Conservation (phyloP, 2,797 vertebrate genomes). For the Sebastes vulpes region DNA sequence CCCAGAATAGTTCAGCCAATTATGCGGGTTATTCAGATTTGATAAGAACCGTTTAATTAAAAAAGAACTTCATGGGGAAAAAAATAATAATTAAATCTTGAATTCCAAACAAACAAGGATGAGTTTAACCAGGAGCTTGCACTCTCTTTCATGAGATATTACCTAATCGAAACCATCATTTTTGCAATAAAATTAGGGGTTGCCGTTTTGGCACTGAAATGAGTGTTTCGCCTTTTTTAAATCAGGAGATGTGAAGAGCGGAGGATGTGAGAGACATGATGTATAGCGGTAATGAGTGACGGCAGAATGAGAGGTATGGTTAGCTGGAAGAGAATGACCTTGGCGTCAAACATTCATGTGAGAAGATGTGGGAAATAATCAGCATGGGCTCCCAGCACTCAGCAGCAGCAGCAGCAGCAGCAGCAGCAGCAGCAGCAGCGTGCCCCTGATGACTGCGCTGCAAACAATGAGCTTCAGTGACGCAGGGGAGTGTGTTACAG, state of each 20-base stretch:
- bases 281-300: constrained; percentile 20
- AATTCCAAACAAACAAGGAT: constrained; percentile 42
- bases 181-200: not conserved
- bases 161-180: constrained; percentile 2
- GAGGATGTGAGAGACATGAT: not conserved
- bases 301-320: constrained; percentile 26
- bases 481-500: constrained; percentile 16
- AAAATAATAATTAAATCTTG: not conserved
- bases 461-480: constrained; percentile 49
- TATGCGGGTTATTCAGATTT: constrained; percentile 34
- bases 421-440: not conserved
- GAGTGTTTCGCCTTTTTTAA: constrained; percentile 7
- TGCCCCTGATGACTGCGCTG: constrained; percentile 48
- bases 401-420: not conserved
- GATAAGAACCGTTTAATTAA: constrained; percentile 50
- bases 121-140: constrained; percentile 11
- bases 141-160: constrained; percentile 5
- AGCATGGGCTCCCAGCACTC: constrained; percentile 14
- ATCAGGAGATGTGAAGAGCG: constrained; percentile 1
- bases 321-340: constrained; percentile 61
- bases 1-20: constrained; percentile 39
- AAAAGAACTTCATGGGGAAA: constrained; percentile 21
- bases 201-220: not conserved
- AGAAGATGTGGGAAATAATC: constrained; percentile 60
- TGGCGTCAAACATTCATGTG: constrained; percentile 50